phyloP scores from a whole-genome alignment of 2,113 vertebrate genomes.

The Elachura formosa region DNA sequence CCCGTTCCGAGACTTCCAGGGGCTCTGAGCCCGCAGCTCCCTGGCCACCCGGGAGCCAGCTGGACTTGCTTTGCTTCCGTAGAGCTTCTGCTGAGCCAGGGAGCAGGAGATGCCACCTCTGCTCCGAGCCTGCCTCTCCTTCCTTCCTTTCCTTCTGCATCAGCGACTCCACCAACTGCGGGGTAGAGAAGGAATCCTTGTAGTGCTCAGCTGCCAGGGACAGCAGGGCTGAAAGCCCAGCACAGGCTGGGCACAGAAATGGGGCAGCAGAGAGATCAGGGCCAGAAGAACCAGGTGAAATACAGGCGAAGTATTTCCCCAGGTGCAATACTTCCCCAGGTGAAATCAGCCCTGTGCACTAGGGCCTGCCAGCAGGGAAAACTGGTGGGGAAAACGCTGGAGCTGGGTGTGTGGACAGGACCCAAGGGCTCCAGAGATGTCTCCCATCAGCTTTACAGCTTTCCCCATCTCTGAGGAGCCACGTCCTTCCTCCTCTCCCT shows the following conservation, averaged over 20 bases:
- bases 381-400: neutral
- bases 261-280: neutral
- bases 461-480: neutral
- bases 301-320: too few species aligned
- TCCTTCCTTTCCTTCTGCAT: neutral
- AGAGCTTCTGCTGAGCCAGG: neutral
- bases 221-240: neutral
- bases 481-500: neutral
- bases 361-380: neutral
- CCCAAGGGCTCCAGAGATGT: neutral
- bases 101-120: neutral
- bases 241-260: neutral
- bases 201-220: neutral
- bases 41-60: neutral
- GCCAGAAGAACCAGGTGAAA: neutral
- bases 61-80: neutral
- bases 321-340: too few species aligned
- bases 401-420: neutral
- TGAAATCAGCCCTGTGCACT: neutral
- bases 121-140: neutral
- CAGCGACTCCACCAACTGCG: neutral
- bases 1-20: neutral
- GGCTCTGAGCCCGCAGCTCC: neutral
- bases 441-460: neutral
- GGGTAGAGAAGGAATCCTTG: neutral